These are phyloP conservation scores for Cenopis cana DNA, from an alignment of 2,888 invertebrate species.

Conservation along the genomic window DNA sequence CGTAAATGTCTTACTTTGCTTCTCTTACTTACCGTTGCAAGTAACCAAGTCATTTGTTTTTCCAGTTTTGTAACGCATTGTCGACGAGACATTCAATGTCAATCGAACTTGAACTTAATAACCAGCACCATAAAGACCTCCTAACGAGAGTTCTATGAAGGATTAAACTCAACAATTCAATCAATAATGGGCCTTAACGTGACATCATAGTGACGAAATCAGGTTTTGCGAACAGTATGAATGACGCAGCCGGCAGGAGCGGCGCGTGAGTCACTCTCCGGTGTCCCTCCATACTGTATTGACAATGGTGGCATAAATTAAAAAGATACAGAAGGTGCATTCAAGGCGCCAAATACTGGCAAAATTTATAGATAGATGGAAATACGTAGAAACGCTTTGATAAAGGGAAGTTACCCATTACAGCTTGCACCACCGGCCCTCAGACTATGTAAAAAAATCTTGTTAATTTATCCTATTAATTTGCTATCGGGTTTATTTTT, in stretches of 20 bases:
- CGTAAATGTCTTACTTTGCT: not conserved
- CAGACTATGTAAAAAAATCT: no score
- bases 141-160: not conserved
- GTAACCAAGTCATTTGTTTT: conserved; percentile 4
- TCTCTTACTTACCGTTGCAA: not conserved
- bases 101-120: conserved; percentile 13
- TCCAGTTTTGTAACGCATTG: conserved; percentile 9
- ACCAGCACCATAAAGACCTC: not conserved
- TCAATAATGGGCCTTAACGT: conserved; percentile 55
- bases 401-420: no score
- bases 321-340: conserved; percentile 32
- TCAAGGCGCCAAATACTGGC: not conserved
- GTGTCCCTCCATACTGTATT: conserved; percentile 46
- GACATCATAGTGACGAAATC: conserved; percentile 56
- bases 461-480: no score
- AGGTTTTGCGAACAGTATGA: conserved; percentile 59
- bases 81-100: conserved; percentile 2
- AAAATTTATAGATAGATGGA: no score
- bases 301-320: conserved; percentile 56
- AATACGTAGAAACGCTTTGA: no score
- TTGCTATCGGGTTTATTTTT: no score
- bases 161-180: conserved; percentile 47
- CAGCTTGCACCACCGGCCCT: no score
- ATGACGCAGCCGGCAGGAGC: conserved; percentile 75
- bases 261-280: conserved; percentile 67